Evolutionary conservation across 2,113 vertebrate genomes (phyloP), one percentile per base, ranked within the genome.

Genomic region (Sclerurus mexicanus): DNA sequence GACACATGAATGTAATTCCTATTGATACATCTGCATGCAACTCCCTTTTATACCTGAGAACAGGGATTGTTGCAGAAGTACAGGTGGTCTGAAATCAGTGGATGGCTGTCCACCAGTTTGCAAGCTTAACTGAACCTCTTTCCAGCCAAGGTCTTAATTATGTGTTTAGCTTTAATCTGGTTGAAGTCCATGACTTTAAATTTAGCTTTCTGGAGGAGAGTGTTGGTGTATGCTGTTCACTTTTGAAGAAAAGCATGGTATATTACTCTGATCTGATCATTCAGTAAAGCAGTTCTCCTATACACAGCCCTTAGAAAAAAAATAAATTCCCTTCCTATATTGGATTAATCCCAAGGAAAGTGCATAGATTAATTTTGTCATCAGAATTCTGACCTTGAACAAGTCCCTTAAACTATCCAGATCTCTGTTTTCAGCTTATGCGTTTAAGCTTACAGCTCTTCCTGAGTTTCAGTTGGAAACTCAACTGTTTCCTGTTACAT

Each of bases 131-230:
- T 16, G 50, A 90, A 40, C 39, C 25, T 62, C 17, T 71, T 27
- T 74, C 42, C 21, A 92, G 42, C 59, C 78, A 88, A 79, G 44
- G 40, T 63, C 60, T 81, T 81, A 84, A 89, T 89, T 89, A 53
- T 20, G 9, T 71, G 42, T 77, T 96, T 84, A 87, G 42, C 58
- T 96, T 90, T 53, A 91, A 76, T 50, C 28, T 55, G 76, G 50
- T 68, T 89, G 46, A 92, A 89, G 44, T 71, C 91, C 42, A 35
- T 50, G 76, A 77, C 76, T 50, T 81, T 84, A 78, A 71, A 81
- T 20, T 71, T 71, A 63, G 31, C 6, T 44, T 89, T 89, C 59
- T 90, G 75, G 24, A 60, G 44, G 24, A 63, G 47, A 44, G 22
- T n/a, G 25, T 58, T 56, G 35, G 19, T 59, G 30, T 2, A 0